These are phyloP conservation scores for Meteorus cinctellus DNA, from an alignment of 2,888 invertebrate genomes.

Conservation along the genomic window DNA sequence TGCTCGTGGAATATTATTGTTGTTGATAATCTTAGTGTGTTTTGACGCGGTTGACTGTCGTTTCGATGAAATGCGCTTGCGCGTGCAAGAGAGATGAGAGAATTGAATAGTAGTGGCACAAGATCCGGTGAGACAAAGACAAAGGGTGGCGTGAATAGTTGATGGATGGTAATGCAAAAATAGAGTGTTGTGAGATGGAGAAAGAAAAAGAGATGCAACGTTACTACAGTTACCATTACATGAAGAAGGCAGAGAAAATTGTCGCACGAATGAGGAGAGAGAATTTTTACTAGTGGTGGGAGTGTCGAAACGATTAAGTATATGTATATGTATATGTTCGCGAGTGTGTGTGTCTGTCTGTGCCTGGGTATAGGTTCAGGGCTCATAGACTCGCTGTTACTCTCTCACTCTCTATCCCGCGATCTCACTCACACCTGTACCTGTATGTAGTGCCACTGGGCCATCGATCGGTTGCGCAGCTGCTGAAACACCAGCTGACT, in stretches of 20 bases:
- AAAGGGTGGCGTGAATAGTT: constrained; percentile 21
- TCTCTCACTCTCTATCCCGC: background rate
- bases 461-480: constrained; percentile 69
- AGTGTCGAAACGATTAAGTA: background rate
- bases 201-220: constrained; percentile 22
- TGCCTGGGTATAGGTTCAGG: no score
- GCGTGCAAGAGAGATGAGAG: constrained; percentile 7
- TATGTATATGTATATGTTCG: background rate
- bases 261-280: constrained; percentile 13
- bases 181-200: background rate
- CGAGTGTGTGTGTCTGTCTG: no score
- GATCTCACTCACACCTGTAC: constrained; percentile 27
- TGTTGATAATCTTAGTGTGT: background rate
- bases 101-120: background rate
- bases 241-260: background rate
- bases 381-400: background rate
- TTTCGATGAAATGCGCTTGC: background rate
- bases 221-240: background rate
- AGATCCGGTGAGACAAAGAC: background rate
- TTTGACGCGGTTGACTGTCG: constrained; percentile 5
- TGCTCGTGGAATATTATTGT: background rate
- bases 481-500: constrained; percentile 62
- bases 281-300: background rate
- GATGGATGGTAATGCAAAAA: constrained; percentile 18
- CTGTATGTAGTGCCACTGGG: constrained; percentile 61